A percentile compares a stretch with the other conserved stretches of the same genome.
These are phyloP conservation scores for Mormyrus proboscirostris DNA, from an alignment of 2,797 vertebrate genomes.

Conservation along the genomic window DNA sequence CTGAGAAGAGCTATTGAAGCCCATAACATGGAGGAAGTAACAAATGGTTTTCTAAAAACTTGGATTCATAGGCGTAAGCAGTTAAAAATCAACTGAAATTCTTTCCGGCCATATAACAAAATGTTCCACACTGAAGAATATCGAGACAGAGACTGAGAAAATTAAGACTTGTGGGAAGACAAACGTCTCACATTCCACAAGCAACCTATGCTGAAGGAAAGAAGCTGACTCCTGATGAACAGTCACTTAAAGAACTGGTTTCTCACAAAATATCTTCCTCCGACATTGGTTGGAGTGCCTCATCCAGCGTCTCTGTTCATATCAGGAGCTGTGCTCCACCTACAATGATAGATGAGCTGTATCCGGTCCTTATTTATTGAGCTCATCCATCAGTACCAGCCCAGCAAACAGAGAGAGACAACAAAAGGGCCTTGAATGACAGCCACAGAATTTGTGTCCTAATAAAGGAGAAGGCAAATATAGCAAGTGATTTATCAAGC, in stretches of 20 bases:
- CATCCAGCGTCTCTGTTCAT: neutral
- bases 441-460: constrained; percentile 26
- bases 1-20: neutral
- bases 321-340: neutral
- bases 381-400: constrained; percentile 27
- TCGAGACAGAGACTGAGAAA: neutral
- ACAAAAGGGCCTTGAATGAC: constrained; percentile 22
- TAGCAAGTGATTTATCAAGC: constrained; percentile 28
- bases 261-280: neutral
- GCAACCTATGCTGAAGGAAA: neutral
- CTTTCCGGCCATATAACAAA: neutral
- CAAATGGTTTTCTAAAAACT: neutral
- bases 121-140: neutral
- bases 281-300: constrained; percentile 7
- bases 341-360: constrained; percentile 29
- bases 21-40: neutral
- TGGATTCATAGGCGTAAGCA: neutral
- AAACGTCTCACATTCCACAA: neutral
- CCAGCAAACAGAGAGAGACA: constrained; percentile 24
- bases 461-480: constrained; percentile 35
- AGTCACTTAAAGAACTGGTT: constrained; percentile 8
- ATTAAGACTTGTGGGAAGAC: neutral
- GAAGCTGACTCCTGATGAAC: neutral
- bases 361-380: constrained; percentile 29
- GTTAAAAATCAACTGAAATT: neutral